A percentile compares a stretch with the other conserved stretches of the same genome.
Conservation (phyloP, 35 echinoderm and acorn worm species). For the Anneissia japonica region DNA sequence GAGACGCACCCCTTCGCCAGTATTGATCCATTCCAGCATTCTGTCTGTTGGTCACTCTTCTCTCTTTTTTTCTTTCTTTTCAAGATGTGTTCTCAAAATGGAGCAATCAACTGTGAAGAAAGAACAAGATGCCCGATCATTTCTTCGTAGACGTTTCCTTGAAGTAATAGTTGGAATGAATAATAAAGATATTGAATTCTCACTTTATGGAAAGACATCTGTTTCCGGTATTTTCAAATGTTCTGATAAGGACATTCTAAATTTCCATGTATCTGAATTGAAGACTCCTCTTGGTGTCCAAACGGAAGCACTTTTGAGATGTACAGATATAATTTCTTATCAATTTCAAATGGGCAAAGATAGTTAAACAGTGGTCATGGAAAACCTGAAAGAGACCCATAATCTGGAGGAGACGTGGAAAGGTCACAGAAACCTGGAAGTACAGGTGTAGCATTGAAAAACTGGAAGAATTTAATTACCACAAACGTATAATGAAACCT, state of each 20-base stretch:
- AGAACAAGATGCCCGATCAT: conserved; percentile 45
- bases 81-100: neutral
- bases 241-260: conserved; percentile 48
- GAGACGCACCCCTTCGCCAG: too few species aligned
- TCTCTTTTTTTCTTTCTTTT: too few species aligned
- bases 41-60: too few species aligned
- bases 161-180: conserved; percentile 36
- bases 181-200: conserved; percentile 28
- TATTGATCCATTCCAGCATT: too few species aligned
- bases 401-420: too few species aligned
- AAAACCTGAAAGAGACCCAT: too few species aligned
- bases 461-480: too few species aligned
- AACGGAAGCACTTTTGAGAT: conserved; percentile 47
- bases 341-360: conserved; percentile 4
- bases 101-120: neutral
- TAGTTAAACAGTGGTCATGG: neutral
- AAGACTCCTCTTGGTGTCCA: conserved; percentile 62
- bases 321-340: conserved; percentile 52
- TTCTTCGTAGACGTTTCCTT: conserved; percentile 58
- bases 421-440: too few species aligned
- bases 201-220: conserved; percentile 44
- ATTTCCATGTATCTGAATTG: conserved; percentile 56
- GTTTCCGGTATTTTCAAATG: conserved; percentile 38
- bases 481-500: too few species aligned
- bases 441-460: too few species aligned